These are phyloP conservation scores for Sympetrum striolatum DNA, from an alignment of 2,888 invertebrate species.

Conservation along the genomic window DNA sequence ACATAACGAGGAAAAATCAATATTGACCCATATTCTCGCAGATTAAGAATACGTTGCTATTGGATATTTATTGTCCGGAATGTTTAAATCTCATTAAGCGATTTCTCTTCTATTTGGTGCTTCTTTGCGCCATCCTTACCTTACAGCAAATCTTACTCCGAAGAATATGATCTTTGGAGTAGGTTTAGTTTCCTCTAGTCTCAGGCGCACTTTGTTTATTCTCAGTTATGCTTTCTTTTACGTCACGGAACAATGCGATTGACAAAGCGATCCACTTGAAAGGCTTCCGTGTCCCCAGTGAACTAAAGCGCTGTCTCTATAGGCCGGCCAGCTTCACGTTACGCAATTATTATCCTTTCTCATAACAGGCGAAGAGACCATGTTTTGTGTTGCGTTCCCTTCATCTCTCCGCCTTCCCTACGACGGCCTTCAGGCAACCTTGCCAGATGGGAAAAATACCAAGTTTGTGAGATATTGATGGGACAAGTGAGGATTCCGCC, in stretches of 20 bases:
- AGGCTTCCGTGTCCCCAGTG: not conserved
- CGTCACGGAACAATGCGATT: not conserved
- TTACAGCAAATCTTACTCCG: too few species aligned
- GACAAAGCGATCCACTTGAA: not conserved
- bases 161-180: too few species aligned
- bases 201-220: not conserved
- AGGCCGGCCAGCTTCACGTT: not conserved
- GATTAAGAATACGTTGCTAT: too few species aligned
- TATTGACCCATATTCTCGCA: too few species aligned
- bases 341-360: not conserved
- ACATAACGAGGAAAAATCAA: too few species aligned
- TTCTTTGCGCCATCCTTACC: too few species aligned
- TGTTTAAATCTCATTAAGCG: too few species aligned
- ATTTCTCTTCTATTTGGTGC: too few species aligned
- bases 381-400: not conserved
- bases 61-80: too few species aligned
- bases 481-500: not conserved
- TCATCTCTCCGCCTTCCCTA: not conserved
- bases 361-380: not conserved
- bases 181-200: too few species aligned
- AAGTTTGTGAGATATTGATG: not conserved
- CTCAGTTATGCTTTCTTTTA: not conserved
- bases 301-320: not conserved
- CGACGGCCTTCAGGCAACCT: constrained; percentile 20
- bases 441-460: constrained; percentile 2